Base-by-base conservation (phyloP, 1,140 invertebrate species). In the Bombyx mori region DNA sequence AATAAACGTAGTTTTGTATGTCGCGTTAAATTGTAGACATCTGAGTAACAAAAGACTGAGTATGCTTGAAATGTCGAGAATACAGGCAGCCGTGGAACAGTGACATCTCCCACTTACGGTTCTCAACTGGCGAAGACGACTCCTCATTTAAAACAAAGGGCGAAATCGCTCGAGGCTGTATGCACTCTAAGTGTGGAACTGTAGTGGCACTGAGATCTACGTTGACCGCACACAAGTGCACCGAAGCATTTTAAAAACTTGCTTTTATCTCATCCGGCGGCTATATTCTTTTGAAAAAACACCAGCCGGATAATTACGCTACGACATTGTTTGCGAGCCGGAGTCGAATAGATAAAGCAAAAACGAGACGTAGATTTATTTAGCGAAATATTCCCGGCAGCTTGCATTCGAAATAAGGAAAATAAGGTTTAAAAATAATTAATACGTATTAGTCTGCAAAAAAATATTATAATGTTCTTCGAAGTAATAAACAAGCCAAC, bases 131-230 rank as follows among this genome's bases (percentile, higher is more conserved):
- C 61, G 63, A 73, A 73, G 73, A 71, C 63, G 66, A 77, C 70
- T 75, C 61, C 65, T 70, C 71, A 79, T 75, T 82, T 80, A 73
- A 75, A 76, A 82, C 77, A 82, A 80, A 77, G 71, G 74, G 56
- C 70, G 65, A 75, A 82, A 80, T 77, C 71, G 73, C 73, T 66
- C 62, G 70, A 18, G 71, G 66, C 61, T 47, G 62, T 65, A 61
- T 63, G 63, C 65, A 65, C 72, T 35, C 26, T 35, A 35, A 35
- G 26, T 71, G 48, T 49, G n/a, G 45, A 9, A 58, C 60, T 62
- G 59, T 66, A 64, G 71, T 63, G 51, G 67, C 66, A 65, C 62
- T 72, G 58, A 48, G 58, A 56, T 69, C 72, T 71, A 60, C 75
- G 57, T 71, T 82, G 79, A 80, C 77, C 77, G 77, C 72, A 66